phyloP scores from a whole-genome alignment of 2,797 vertebrate genomes.

The Molossus alvarezi region DNA sequence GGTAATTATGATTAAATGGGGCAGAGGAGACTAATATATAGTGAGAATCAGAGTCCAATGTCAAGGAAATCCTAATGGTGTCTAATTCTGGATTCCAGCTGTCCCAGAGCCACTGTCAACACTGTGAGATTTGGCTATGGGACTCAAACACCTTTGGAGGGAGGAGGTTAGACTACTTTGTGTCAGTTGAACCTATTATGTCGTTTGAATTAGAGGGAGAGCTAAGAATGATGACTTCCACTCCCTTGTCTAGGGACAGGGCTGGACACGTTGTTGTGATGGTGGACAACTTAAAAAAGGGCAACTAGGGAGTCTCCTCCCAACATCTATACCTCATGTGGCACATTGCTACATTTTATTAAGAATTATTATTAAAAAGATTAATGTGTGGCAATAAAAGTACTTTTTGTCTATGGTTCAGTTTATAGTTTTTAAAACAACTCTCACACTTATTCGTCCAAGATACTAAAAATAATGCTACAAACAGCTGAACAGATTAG shows the following conservation, averaged over 20 bases:
- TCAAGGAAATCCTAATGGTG: background rate
- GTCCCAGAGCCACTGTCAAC: background rate
- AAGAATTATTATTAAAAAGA: constrained; percentile 17
- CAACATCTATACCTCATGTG: background rate
- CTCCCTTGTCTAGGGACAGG: background rate
- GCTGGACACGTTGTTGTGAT: background rate
- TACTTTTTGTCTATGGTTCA: background rate
- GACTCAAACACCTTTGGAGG: background rate
- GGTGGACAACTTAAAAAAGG: background rate
- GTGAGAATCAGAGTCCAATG: background rate
- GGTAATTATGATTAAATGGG: background rate
- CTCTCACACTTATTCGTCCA: background rate
- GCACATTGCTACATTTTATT: background rate
- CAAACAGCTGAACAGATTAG: constrained; percentile 38
- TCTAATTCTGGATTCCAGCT: background rate
- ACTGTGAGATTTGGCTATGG: background rate
- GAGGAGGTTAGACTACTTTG: background rate
- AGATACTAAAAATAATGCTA: background rate
- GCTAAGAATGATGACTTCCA: constrained; percentile 17
- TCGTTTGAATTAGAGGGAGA: background rate
- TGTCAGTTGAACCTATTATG: background rate
- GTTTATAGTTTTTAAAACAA: constrained; percentile 10
- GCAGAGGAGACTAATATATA: background rate
- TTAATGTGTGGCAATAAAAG: background rate
- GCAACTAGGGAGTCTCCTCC: background rate